phyloP scores from a whole-genome alignment of 2,888 invertebrate species.

The Amphipyra berbera region DNA sequence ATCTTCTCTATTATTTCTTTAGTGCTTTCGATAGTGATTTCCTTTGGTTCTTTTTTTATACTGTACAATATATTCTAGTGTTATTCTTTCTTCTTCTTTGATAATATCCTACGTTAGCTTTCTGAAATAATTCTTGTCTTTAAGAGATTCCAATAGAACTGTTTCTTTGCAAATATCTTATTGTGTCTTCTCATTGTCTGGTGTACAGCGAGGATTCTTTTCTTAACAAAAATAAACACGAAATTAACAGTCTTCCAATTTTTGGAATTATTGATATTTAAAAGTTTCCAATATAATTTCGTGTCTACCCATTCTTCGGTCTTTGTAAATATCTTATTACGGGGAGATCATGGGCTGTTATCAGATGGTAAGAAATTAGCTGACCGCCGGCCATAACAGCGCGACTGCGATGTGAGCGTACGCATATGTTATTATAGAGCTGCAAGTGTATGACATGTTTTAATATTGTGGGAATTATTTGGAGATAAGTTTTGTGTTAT shows the following conservation, averaged over 20 bases:
- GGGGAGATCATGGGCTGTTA: slow-evolving; percentile 74
- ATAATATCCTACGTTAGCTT: too few species aligned
- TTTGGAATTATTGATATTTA: background rate
- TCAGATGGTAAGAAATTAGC: slow-evolving; percentile 83
- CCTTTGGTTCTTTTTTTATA: too few species aligned
- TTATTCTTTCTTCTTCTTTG: too few species aligned
- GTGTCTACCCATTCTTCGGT: slow-evolving; percentile 65
- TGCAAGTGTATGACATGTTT: slow-evolving; percentile 46
- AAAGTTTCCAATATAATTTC: slow-evolving; percentile 9
- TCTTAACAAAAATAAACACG: too few species aligned
- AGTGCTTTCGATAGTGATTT: too few species aligned
- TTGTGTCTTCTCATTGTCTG: too few species aligned
- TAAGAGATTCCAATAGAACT: too few species aligned
- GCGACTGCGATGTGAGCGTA: slow-evolving; percentile 36
- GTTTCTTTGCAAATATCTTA: too few species aligned
- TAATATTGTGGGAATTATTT: slow-evolving; percentile 30
- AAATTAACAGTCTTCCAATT: background rate
- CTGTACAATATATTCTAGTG: too few species aligned
- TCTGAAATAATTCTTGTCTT: too few species aligned
- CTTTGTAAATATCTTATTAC: slow-evolving; percentile 72
- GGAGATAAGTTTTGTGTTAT: background rate
- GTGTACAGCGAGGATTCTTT: too few species aligned
- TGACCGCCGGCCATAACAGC: slow-evolving; percentile 68
- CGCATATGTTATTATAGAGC: slow-evolving; percentile 51
- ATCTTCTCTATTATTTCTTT: too few species aligned